Conservation (phyloP, 2,888 invertebrate species). For the Stegana nigrithorax region DNA sequence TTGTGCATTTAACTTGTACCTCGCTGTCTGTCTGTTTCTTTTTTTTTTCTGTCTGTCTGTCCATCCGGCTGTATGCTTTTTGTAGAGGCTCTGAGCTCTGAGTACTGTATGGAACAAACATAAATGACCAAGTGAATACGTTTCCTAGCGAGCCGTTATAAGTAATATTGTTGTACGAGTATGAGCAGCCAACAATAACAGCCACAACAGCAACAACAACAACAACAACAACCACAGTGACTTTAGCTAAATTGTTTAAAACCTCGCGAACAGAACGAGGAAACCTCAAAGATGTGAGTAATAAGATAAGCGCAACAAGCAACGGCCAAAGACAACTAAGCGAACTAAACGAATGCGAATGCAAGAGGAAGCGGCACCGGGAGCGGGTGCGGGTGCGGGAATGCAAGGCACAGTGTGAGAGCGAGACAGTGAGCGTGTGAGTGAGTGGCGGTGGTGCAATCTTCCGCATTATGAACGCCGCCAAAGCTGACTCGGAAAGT, state of each 20-base stretch:
- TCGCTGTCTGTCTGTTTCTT: constrained; percentile 23
- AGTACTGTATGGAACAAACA: constrained; percentile 13
- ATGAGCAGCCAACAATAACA: constrained; percentile 4
- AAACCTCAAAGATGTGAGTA: constrained; percentile 55
- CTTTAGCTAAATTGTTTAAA: constrained; percentile 17
- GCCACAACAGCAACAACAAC: neutral
- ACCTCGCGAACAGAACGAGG: constrained; percentile 50
- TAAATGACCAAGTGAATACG: constrained; percentile 14
- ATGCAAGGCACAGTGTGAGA: too few species aligned
- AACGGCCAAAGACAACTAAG: neutral
- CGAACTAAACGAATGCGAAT: constrained; percentile 1
- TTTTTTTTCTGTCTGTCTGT: neutral
- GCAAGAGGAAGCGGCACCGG: neutral
- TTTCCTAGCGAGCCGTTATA: constrained; percentile 5
- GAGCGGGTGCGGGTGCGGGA: constrained; percentile 17
- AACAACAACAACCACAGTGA: neutral
- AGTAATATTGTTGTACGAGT: too few species aligned
- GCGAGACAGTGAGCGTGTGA: too few species aligned
- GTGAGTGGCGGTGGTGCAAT: constrained; percentile 55
- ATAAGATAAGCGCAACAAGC: constrained; percentile 39
- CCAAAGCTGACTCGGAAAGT: constrained; percentile 17
- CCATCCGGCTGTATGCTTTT: too few species aligned
- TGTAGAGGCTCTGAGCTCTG: too few species aligned
- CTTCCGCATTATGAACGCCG: constrained; percentile 58
- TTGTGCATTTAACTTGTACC: too few species aligned